Base-by-base conservation (phyloP, 2,113 vertebrate species). In the Zosterops pallidus region DNA sequence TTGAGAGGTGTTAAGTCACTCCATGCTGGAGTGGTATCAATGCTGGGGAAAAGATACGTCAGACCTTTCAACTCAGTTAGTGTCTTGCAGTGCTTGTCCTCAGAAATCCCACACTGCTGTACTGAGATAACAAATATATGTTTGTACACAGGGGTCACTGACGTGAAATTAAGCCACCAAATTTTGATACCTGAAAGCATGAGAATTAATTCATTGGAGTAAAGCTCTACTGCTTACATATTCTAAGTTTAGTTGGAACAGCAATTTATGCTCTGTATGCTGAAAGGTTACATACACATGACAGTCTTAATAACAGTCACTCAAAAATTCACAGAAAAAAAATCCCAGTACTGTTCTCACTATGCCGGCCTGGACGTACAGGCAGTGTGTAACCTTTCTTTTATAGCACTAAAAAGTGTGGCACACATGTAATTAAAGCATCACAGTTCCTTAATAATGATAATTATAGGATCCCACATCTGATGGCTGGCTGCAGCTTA, bases 71-170 rank as follows among this genome's bases (percentile, higher is more conserved):
- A n/a, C 37, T 77, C 14, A 4, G 56, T 0, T 59, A 18, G 33
- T 0, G 0, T 56, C 53, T 67, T 1, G 3, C 83, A 55, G 25
- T 0, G 1, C 67, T 78, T 12, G 6, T 80, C 56, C 84, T 84
- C 64, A 42, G 49, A 39, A 33, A 56, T 14, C 59, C 49, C 60
- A 49, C 28, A 31, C 35, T 46, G 52, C 75, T 83, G 28, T n/a
- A 72, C 47, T 8, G 3, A 46, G 35, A 37, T 67, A 96, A 71
- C 80, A 46, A 86, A 26, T 3, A 2, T 9, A 12, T 1, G 2
- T 42, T 81, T 39, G 37, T 52, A 55, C 29, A 83, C 52, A 85
- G 67, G 22, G 23, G 35, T 46, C 42, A 29, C 23, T 14, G 55
- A 81, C 1, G 28, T 7, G 70, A 89, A 95, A 91, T 65, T 23